These are phyloP conservation scores for Vultur gryphus DNA, from an alignment of 2,797 vertebrate species.

Conservation along the genomic window DNA sequence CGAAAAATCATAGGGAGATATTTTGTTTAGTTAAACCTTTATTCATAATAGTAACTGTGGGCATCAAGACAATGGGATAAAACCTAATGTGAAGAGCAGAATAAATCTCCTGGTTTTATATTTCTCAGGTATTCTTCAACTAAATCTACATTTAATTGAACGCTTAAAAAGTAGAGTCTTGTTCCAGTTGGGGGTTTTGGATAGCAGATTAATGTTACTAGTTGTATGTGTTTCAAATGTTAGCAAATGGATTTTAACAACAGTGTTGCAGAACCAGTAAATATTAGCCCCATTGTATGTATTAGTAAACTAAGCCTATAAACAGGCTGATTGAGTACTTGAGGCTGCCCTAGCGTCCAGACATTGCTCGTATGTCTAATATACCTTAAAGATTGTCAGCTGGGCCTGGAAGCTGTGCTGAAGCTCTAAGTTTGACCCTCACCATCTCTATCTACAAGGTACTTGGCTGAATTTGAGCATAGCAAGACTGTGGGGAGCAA, in stretches of 20 bases:
- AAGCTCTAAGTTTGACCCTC: neutral
- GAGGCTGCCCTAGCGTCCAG: neutral
- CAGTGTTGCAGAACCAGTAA: neutral
- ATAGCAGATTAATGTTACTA: neutral
- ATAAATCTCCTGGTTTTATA: neutral
- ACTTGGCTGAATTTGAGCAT: neutral
- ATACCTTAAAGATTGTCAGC: neutral
- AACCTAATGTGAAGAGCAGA: neutral
- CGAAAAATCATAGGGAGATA: neutral
- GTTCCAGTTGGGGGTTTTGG: neutral
- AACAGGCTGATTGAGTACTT: neutral
- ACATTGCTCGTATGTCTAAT: fast-evolving
- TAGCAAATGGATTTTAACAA: neutral
- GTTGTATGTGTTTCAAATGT: neutral
- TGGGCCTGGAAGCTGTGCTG: neutral
- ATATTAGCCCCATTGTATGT: neutral
- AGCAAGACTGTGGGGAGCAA: neutral
- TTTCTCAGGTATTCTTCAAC: neutral
- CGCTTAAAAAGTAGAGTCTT: neutral
- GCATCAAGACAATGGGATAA: neutral
- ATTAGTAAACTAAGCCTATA: neutral
- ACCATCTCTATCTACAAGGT: neutral
- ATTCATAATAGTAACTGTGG: neutral
- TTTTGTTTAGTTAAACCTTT: neutral
- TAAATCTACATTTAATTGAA: neutral